phyloP scores from a whole-genome alignment of 2,797 vertebrate genomes.

The Linurgus olivaceus region DNA sequence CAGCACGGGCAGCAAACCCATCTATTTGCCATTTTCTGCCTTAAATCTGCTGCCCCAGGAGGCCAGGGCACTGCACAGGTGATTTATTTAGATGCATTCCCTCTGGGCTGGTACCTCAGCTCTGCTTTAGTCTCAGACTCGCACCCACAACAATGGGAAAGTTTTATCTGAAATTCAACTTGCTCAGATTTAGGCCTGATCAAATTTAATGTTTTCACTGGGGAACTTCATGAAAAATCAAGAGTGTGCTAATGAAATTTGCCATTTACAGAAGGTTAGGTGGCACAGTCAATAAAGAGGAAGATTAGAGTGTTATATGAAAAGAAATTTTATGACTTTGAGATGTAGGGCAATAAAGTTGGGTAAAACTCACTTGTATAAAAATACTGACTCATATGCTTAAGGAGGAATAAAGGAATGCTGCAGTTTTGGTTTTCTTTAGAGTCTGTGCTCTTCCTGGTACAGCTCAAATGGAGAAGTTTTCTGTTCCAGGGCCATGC shows the following conservation, averaged over 20 bases:
- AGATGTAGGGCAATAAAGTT: neutral
- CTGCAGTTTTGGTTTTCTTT: neutral
- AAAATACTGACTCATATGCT: neutral
- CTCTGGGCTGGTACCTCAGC: rapidly evolving
- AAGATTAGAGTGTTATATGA: neutral
- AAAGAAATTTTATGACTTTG: neutral
- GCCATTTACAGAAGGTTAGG: neutral
- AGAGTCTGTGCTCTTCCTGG: neutral
- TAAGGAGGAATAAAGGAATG: neutral
- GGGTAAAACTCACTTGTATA: neutral
- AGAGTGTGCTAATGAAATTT: neutral
- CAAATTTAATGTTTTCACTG: neutral
- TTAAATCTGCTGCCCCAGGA: neutral
- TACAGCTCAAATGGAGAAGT: neutral
- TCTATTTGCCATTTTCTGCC: neutral
- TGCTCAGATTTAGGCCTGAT: neutral
- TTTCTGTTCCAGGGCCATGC: neutral
- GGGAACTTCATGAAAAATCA: neutral
- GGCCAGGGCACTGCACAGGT: neutral
- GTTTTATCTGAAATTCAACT: neutral
- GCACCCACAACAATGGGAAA: neutral
- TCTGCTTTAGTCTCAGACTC: neutral
- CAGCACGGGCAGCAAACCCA: neutral
- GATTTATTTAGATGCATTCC: neutral
- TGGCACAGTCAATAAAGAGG: neutral